Percentiles rank a stretch among this genome's conserved stretches.
phyloP scores from a whole-genome alignment of 2,888 invertebrate species.

The Drosophila stalkeri region DNA sequence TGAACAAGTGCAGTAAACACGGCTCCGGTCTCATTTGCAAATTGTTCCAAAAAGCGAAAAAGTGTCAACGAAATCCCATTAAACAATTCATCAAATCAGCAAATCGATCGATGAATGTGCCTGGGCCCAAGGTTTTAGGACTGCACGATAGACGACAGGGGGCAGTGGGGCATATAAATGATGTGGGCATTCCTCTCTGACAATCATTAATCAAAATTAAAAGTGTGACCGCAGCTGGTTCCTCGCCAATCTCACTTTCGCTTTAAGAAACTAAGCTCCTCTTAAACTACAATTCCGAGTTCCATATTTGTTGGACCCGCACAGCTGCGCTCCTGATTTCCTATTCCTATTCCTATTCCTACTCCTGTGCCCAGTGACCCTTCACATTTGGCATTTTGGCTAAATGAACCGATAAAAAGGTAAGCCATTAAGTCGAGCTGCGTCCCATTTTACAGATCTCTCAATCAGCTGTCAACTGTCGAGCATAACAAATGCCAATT shows the following conservation, averaged over 20 bases:
- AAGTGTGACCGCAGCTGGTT: constrained; percentile 60
- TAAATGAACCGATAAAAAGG: constrained; percentile 66
- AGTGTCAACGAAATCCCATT: constrained; percentile 67
- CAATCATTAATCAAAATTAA: constrained; percentile 75
- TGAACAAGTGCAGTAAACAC: constrained; percentile 2
- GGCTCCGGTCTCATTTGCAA: constrained; percentile 21
- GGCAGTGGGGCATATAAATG: constrained; percentile 71
- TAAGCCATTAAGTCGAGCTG: constrained; percentile 51
- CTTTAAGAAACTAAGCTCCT: constrained; percentile 2
- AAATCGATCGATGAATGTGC: constrained; percentile 60
- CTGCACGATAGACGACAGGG: constrained; percentile 43
- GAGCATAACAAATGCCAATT: constrained; percentile 56
- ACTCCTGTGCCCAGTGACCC: constrained; percentile 40
- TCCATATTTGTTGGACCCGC: background rate
- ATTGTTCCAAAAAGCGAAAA: constrained; percentile 10
- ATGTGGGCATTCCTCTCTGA: constrained; percentile 53
- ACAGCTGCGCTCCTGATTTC: constrained; percentile 18
- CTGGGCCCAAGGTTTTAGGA: constrained; percentile 36
- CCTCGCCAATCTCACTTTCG: constrained; percentile 1
- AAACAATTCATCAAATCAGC: constrained; percentile 71
- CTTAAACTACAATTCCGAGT: constrained; percentile 4
- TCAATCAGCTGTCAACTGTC: constrained; percentile 71
- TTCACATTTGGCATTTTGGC: constrained; percentile 48
- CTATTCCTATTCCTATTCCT: background rate
- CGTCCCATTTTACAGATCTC: constrained; percentile 48